These are phyloP conservation scores for Adineta ricciae DNA, from an alignment of 2,888 invertebrate species.

Conservation along the genomic window DNA sequence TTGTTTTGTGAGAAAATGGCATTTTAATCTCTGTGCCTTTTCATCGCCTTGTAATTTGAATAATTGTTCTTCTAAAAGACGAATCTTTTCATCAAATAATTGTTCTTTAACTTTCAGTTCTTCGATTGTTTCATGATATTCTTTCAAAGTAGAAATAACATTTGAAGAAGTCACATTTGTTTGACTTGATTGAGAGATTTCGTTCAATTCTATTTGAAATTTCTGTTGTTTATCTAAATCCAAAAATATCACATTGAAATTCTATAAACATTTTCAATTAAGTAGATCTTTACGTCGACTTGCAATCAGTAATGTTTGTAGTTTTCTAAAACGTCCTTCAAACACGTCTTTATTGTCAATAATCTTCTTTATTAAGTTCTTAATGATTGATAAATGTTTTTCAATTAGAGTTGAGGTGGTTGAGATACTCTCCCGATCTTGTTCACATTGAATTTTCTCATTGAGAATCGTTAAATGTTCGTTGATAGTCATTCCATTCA, in stretches of 20 bases:
- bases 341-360: slow-evolving; percentile 10
- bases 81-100: not conserved
- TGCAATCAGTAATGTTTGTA: not conserved
- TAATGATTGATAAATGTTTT: not conserved
- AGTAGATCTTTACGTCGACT: not conserved
- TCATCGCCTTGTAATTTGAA: not conserved
- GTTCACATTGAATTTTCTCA: not conserved
- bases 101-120: not conserved
- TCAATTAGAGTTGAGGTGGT: not conserved
- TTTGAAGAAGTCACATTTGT: not conserved
- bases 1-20: not conserved
- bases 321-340: slow-evolving; percentile 7
- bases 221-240: not conserved
- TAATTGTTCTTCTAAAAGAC: not conserved
- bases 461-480: not conserved
- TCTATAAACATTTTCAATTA: no score
- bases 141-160: not conserved
- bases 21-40: not conserved
- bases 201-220: not conserved
- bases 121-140: not conserved
- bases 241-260: no score
- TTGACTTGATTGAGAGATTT: not conserved
- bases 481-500: not conserved
- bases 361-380: not conserved
- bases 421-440: not conserved